phyloP scores from a whole-genome alignment of 2,113 vertebrate species.

The Malaclemys terrapin region DNA sequence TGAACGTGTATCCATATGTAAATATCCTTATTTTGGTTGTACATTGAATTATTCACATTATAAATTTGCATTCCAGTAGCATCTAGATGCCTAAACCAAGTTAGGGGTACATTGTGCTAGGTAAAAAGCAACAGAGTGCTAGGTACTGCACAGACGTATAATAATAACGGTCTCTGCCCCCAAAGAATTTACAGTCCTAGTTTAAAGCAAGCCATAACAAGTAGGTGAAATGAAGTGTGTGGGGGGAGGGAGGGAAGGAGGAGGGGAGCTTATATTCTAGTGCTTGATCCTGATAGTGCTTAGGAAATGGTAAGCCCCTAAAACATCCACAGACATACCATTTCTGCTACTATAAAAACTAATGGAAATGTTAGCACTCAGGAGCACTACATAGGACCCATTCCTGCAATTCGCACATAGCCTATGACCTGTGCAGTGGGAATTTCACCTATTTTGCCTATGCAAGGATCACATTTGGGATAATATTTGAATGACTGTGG shows the following conservation, averaged over 20 bases:
- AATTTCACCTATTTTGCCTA: not conserved
- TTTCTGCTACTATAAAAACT: rapidly evolving
- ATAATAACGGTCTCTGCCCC: not conserved
- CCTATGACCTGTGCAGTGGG: not conserved
- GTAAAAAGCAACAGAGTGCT: not conserved
- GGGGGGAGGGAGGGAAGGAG: rapidly evolving
- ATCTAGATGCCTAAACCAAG: rapidly evolving
- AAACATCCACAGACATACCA: not conserved
- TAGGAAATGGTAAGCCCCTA: not conserved
- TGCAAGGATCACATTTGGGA: not conserved
- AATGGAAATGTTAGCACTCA: not conserved
- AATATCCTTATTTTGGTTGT: not conserved
- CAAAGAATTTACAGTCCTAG: not conserved
- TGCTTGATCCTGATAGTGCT: not conserved
- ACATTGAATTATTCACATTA: not conserved
- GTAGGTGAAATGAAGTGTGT: not conserved
- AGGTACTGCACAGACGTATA: not conserved
- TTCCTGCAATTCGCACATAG: not conserved
- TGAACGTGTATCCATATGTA: not conserved
- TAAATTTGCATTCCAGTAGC: not conserved
- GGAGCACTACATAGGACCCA: not conserved
- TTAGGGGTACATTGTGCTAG: not conserved
- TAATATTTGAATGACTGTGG: not conserved
- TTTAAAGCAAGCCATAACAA: conserved; percentile 20
- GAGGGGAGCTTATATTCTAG: not conserved